Evolutionary conservation across 2,888 invertebrate species (phyloP), one percentile per base, ranked within the genome.

Genomic region (Pristionchus mayeri): DNA sequence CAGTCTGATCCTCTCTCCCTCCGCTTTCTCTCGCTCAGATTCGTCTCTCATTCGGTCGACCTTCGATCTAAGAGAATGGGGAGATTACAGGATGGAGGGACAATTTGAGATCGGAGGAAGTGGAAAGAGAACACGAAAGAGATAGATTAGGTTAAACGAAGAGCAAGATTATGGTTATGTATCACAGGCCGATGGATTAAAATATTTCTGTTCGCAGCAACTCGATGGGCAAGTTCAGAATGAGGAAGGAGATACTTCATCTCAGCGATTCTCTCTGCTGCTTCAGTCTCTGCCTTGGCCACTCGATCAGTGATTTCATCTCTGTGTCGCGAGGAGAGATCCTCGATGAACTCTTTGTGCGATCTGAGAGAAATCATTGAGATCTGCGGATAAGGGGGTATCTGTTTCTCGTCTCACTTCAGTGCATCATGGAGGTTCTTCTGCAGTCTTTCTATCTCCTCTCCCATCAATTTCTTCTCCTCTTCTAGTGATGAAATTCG

Each of bases 281-380:
- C 44, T 48, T 82, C 81, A 44, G 63, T 52, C 81, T 82, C 81
- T 63, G 30, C 16, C 21, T 52, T 60, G 30, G 81, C 81, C 40
- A 84, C 27, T 54, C 84, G 48, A 24, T 84, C 84, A 2, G 75
- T 27, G 2, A 84, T 34, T 54, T 90, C 90, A 21, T 89, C 88
- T 13, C 88, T 60, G 67, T 90, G 90, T 21, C 88, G 80, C 3
- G 76, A 57, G 60, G 86, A 88, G 52, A 89, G 54, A 37, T 89
- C 88, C 71, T 90, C 90, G 63, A 90, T 88, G 83, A 89, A 90
- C n/a, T 87, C 84, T 24, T 89, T 88, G 79, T 90, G 90, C 34
- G 86, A 85, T 24, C 88, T 88, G 76, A 0, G 21, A 57, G n/a
- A 13, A 71, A 24, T 13, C 11, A 54, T 71, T 3, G n/a, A 24